Evolutionary conservation across 37 sponge, comb jelly and placozoan species (phyloP), one percentile per base, ranked within the genome.

Genomic region (Corticium candelabrum): DNA sequence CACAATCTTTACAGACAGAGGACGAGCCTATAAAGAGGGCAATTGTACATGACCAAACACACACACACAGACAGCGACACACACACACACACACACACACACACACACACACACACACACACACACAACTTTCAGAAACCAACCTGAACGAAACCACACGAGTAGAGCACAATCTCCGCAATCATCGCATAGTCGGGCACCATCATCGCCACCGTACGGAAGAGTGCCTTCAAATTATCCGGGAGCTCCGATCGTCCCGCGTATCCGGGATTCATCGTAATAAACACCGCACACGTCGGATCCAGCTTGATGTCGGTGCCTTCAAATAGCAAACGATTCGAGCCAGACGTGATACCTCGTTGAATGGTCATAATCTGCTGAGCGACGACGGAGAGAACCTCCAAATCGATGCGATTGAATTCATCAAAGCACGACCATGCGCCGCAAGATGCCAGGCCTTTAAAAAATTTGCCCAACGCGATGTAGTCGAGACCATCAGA

Each of bases 401-500:
- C 99, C 68, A 99, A 75, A 50, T 99, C 99, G 34, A 99, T 99
- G 2, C 99, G 82, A 84, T 99, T 99, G 83, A 99, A 99, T 83
- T 99, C 99, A 78, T 99, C 99, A 81, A 99, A 99, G 76, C 99
- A 99, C 32, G 99, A 94, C 99, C 99, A 99, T 1, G 99, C 99
- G 33, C 99, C 99, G 86, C 96, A 94, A 36, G 95, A 94, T 11
- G 99, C 99, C 33, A 99, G 84, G 0, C 99, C 99, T 40, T 99
- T 99, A 87, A 99, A 99, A 88, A 99, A 99, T 80, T 99, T 99
- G 3, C 99, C 99, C 77, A 99, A 85, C 37, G 99, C 99, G 69
- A 94, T 92, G 85, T 99, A 99, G 77, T 99, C 99, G 74, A 99
- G 87, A 40, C 99, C 99, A 82, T 99, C 99, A 70, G 96, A 94